Evolutionary conservation across 2,888 invertebrate species (phyloP), one percentile per base, ranked within the genome.

Genomic region (Andrena trimmerana): DNA sequence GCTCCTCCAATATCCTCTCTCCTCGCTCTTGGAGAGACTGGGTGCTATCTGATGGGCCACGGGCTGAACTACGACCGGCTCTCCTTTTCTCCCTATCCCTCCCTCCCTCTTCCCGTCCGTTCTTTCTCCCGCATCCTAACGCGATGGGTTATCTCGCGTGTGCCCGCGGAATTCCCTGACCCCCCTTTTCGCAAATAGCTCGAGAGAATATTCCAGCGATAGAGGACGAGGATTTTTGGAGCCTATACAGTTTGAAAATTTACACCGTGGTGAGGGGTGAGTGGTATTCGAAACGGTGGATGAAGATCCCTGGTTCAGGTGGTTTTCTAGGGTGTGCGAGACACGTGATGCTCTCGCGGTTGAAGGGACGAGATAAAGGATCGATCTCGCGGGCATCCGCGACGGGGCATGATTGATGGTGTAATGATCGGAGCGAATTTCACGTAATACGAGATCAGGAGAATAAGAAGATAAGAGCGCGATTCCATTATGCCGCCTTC

Each of bases 31-130:
- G 42, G 24, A 52, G 79, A 76, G 86, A 84, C 85, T 80, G 73
- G 83, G 81, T 86, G 86, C 87, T 92, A 92, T 91, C 92, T 90
- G 92, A 92, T 92, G 91, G 91, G 91, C 92, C 91, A 92, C 88
- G 81, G 92, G 91, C 91, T 91, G 89, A 92, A 91, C 92, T 91
- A 91, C 90, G 91, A 91, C 89, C 91, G 88, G 83, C 81, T 81
- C 79, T 86, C 69, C 59, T 70, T 86, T 80, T 84, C 77, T 57
- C 85, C 57, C 73, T 75, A 72, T 69, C 78, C 77, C 81, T 63
- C 72, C 63, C 73, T 50, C 65, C 33, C 69, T 75, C 70, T 60
- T 73, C 84, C 78, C 76, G 54, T 31, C 36, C 57, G 67, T 52
- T 73, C 78, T 69, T 68, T 69, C 71, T 7, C 29, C 60, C 31